These are phyloP conservation scores for Microplitis demolitor DNA, from an alignment of 1,140 invertebrate species.

Conservation along the genomic window DNA sequence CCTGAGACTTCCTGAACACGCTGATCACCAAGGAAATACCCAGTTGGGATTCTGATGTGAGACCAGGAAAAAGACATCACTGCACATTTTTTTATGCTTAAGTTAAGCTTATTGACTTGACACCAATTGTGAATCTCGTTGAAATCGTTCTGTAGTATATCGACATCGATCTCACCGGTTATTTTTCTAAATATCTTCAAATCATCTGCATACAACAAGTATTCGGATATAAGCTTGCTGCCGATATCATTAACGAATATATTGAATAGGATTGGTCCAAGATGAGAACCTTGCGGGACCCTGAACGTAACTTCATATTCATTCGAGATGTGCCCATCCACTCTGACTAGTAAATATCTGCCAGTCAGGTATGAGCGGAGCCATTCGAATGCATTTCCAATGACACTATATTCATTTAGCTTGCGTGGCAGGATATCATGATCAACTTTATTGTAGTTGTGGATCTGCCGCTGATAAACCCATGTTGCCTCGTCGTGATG, in stretches of 20 bases:
- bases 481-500: background rate
- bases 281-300: background rate
- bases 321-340: background rate
- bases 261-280: background rate
- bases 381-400: background rate
- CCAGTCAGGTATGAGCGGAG: background rate
- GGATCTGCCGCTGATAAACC: background rate
- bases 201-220: background rate
- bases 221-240: background rate
- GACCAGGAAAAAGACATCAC: background rate
- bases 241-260: background rate
- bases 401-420: background rate
- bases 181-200: background rate
- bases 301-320: background rate
- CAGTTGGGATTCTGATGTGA: background rate
- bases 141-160: background rate
- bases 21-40: background rate
- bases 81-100: background rate
- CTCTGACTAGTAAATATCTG: background rate
- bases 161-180: background rate
- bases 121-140: background rate
- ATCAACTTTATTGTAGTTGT: background rate
- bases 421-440: background rate
- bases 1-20: background rate
- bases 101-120: background rate